These are phyloP conservation scores for Leptopilina clavipes DNA, from an alignment of 1,140 invertebrate genomes.

Conservation along the genomic window DNA sequence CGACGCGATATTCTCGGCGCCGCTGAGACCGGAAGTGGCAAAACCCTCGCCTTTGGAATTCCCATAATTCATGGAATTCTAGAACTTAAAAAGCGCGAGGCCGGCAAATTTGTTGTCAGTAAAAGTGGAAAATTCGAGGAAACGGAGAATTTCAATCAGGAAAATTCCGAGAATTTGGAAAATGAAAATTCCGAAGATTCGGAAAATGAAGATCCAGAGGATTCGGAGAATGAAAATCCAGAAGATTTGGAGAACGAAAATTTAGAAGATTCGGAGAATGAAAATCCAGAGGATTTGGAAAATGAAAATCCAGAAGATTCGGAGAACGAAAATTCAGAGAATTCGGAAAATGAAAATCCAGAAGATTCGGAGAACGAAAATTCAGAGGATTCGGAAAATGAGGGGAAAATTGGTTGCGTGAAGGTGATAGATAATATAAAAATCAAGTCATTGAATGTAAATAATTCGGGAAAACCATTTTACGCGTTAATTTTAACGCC, in stretches of 20 bases:
- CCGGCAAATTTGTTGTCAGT: slow-evolving; percentile 51
- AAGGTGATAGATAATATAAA: slow-evolving; percentile 78
- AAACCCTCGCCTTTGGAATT: slow-evolving; percentile 97
- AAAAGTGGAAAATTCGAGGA: slow-evolving; percentile 71
- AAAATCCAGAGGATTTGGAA: slow-evolving; percentile 60
- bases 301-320: slow-evolving; percentile 56
- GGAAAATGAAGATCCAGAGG: slow-evolving; percentile 29
- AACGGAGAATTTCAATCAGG: slow-evolving; percentile 57
- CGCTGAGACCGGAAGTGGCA: slow-evolving; percentile 98
- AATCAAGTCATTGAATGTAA: slow-evolving; percentile 53
- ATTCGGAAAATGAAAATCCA: slow-evolving; percentile 39
- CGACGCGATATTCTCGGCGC: slow-evolving; percentile 93
- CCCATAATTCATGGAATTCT: slow-evolving; percentile 92
- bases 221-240: slow-evolving; percentile 46
- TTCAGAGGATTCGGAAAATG: background rate
- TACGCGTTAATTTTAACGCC: slow-evolving; percentile 93
- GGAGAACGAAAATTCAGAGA: slow-evolving; percentile 59
- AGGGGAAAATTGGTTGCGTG: slow-evolving; percentile 76
- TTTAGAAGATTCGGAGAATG: slow-evolving; percentile 55
- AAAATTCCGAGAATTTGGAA: slow-evolving; percentile 41
- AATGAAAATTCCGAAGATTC: background rate
- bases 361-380: too few relatives aligned
- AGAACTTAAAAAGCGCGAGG: slow-evolving; percentile 76
- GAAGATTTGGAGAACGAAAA: slow-evolving; percentile 57
- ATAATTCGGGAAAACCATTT: slow-evolving; percentile 75